Evolutionary conservation across 1,140 invertebrate species (phyloP).

Genomic region (Holotrichia oblita): DNA sequence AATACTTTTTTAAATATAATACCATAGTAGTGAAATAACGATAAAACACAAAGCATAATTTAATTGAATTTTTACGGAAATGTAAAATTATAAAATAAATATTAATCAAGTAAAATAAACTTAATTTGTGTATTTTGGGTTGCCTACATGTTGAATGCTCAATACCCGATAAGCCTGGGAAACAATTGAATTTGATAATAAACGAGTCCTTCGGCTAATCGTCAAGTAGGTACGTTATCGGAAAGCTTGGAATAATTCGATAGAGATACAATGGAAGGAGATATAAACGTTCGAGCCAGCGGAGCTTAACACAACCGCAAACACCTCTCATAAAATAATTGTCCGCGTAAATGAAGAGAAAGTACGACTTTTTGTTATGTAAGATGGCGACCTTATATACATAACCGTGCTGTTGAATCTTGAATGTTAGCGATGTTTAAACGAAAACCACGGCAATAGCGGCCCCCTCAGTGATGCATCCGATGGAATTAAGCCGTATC

Average conservation of each 20-base stretch:
- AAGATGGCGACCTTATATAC: slow-evolving; percentile 38
- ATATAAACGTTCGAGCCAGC: neutral
- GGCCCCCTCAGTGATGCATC: slow-evolving; percentile 29
- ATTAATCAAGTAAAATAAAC: neutral
- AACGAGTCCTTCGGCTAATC: neutral
- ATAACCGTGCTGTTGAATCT: slow-evolving; percentile 30
- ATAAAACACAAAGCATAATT: too few species aligned
- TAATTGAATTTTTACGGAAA: neutral
- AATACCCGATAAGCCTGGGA: neutral
- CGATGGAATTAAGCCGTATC: neutral
- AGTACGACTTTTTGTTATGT: slow-evolving; percentile 39
- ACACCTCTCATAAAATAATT: slow-evolving; percentile 1
- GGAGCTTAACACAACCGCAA: neutral
- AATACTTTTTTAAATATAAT: too few species aligned
- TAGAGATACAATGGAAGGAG: neutral
- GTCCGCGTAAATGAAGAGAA: slow-evolving; percentile 36
- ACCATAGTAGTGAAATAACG: too few species aligned
- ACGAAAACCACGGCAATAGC: neutral
- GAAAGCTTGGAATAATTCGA: neutral
- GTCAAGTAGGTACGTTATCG: neutral
- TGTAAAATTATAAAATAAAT: neutral
- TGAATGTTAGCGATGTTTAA: slow-evolving; percentile 2
- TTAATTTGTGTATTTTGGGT: neutral
- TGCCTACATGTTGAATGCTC: neutral
- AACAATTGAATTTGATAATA: neutral